Evolutionary conservation across 2,113 vertebrate genomes (phyloP).

Genomic region (Uria aalge): DNA sequence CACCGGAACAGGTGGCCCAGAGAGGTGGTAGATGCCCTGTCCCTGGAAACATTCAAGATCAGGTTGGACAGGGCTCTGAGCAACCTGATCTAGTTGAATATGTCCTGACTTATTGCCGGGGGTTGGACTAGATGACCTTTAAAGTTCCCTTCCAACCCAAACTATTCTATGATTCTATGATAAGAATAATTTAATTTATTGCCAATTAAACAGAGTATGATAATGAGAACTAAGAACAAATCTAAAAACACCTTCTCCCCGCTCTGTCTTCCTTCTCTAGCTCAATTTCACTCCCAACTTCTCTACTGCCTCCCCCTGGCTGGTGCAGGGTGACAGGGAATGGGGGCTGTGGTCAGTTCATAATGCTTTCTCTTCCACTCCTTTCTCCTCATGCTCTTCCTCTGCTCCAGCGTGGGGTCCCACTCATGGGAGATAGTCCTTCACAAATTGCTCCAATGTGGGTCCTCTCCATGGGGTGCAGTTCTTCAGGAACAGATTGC

Average conservation of each 20-base stretch:
- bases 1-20: background rate
- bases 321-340: fast-evolving
- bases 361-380: background rate
- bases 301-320: fast-evolving
- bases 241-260: background rate
- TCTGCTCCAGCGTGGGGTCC: fast-evolving
- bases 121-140: background rate
- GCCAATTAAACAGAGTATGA: background rate
- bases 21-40: background rate
- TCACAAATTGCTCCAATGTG: background rate
- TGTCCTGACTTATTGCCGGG: background rate
- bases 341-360: background rate
- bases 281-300: background rate
- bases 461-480: background rate
- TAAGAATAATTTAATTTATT: background rate
- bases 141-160: background rate
- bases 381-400: background rate
- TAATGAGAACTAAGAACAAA: background rate
- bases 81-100: background rate
- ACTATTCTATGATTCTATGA: background rate
- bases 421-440: background rate
- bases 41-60: background rate
- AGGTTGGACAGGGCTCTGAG: background rate
- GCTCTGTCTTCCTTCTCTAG: background rate
- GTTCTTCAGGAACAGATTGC: background rate